phyloP scores from a whole-genome alignment of 2,113 vertebrate species.

The Alligator sinensis region DNA sequence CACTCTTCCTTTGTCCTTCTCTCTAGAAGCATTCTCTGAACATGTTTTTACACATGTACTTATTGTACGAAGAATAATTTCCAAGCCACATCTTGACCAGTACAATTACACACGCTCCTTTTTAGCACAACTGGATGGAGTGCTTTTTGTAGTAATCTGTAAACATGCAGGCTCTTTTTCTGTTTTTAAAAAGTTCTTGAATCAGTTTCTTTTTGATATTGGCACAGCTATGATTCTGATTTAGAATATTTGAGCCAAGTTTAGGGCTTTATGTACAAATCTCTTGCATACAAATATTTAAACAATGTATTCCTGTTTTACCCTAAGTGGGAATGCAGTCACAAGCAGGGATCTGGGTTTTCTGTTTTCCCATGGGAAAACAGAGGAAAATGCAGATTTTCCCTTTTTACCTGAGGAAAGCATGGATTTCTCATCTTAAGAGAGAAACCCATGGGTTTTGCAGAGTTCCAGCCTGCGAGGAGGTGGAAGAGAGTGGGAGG shows the following conservation, averaged over 20 bases:
- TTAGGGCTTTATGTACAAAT: neutral
- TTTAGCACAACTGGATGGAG: neutral
- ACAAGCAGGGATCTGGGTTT: neutral
- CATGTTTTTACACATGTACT: neutral
- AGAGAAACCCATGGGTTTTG: too few relatives aligned
- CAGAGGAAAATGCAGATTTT: too few relatives aligned
- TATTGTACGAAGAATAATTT: neutral
- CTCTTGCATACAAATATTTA: neutral
- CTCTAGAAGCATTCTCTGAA: neutral
- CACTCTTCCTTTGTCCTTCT: neutral
- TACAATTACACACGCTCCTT: neutral
- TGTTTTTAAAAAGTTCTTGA: neutral
- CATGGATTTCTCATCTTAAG: too few relatives aligned
- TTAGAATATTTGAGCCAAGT: neutral
- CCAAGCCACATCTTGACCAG: neutral
- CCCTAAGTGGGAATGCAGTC: neutral
- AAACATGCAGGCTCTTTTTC: neutral
- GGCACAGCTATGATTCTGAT: rapidly evolving
- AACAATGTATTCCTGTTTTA: neutral
- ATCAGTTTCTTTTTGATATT: neutral
- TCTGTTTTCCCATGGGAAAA: too few relatives aligned
- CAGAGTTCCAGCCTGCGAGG: too few relatives aligned
- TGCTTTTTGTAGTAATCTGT: neutral
- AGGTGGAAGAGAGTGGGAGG: too few relatives aligned
- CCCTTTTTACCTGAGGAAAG: too few relatives aligned